phyloP scores from a whole-genome alignment of 1,140 invertebrate species.

The Anadara kagoshimensis region DNA sequence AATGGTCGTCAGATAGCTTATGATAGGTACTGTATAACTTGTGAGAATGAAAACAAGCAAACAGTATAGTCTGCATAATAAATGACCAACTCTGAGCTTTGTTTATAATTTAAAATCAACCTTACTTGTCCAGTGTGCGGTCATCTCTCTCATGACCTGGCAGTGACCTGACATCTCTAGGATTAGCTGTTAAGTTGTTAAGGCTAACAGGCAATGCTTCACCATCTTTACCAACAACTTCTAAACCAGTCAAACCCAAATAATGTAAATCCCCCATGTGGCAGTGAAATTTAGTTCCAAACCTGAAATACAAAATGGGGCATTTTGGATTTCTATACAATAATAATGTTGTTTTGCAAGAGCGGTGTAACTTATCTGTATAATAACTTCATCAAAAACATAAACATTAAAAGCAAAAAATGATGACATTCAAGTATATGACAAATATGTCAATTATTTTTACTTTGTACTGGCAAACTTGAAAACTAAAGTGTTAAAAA shows the following conservation, averaged over 20 bases:
- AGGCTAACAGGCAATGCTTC: constrained; percentile 65
- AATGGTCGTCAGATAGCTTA: background rate
- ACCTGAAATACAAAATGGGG: constrained; percentile 51
- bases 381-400: too few relatives aligned
- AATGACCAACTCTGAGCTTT: background rate
- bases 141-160: constrained; percentile 70
- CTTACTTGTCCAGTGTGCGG: constrained; percentile 72
- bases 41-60: background rate
- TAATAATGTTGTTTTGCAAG: background rate
- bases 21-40: too few relatives aligned
- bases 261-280: constrained; percentile 76
- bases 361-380: background rate
- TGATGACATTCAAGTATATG: too few relatives aligned
- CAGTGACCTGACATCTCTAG: constrained; percentile 66
- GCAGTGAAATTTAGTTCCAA: constrained; percentile 73
- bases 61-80: background rate
- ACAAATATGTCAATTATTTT: too few relatives aligned
- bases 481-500: too few relatives aligned
- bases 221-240: constrained; percentile 74
- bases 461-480: too few relatives aligned
- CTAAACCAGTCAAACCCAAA: constrained; percentile 75
- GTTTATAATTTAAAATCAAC: background rate
- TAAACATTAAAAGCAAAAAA: too few relatives aligned
- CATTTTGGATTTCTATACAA: background rate
- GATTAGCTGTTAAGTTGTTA: constrained; percentile 65